These are phyloP conservation scores for Scaptodrosophila latifasciaeformis DNA, from an alignment of 2,888 invertebrate genomes.

Conservation along the genomic window DNA sequence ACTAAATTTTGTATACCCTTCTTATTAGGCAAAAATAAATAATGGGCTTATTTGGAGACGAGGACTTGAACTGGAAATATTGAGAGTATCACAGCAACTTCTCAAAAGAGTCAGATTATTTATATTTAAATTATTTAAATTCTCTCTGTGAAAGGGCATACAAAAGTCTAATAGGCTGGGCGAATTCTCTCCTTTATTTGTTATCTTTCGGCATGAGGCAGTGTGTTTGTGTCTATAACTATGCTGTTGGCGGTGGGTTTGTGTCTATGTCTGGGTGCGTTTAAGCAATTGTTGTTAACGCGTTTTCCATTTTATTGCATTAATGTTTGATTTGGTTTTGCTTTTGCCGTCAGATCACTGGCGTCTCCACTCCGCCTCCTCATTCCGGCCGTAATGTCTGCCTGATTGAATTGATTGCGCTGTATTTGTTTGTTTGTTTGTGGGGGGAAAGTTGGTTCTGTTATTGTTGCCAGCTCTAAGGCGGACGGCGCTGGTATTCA, in stretches of 20 bases:
- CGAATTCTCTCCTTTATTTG: too few relatives aligned
- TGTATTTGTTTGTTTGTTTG: conserved; percentile 21
- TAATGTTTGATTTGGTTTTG: conserved; percentile 68
- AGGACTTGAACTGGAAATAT: too few relatives aligned
- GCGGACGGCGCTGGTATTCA: too few relatives aligned
- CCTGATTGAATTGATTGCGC: conserved; percentile 56
- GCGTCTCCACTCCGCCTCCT: background rate
- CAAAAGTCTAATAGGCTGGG: too few relatives aligned
- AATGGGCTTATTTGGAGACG: too few relatives aligned
- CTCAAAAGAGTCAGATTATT: too few relatives aligned
- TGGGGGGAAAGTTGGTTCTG: conserved; percentile 5
- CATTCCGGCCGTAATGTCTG: conserved; percentile 25
- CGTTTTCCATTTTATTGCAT: conserved; percentile 71
- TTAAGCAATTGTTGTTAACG: conserved; percentile 68
- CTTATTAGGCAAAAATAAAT: conserved; percentile 5
- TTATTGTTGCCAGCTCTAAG: conserved; percentile 10
- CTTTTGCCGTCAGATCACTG: conserved; percentile 22
- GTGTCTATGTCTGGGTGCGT: conserved; percentile 27
- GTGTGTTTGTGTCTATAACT: conserved; percentile 4
- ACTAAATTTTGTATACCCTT: conserved; percentile 8
- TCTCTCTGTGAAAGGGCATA: too few relatives aligned
- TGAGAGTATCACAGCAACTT: too few relatives aligned
- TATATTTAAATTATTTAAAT: too few relatives aligned
- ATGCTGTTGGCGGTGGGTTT: conserved; percentile 29
- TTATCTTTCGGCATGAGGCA: too few relatives aligned